Conservation (phyloP, 2,797 vertebrate species). For the Xenops minutus region DNA sequence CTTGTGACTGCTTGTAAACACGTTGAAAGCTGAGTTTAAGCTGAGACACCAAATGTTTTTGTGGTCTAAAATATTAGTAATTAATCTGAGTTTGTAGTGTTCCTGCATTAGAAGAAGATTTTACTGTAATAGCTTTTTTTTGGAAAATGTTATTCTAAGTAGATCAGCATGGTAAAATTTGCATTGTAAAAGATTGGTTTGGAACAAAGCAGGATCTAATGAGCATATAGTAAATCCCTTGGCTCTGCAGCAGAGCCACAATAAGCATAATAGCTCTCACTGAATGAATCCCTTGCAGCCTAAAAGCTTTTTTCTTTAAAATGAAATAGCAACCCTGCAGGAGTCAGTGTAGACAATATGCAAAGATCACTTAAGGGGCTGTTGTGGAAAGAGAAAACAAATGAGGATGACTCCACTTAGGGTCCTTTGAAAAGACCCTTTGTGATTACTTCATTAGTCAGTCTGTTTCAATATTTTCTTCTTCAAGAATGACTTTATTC, state of each 20-base stretch:
- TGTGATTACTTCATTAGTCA: conserved; percentile 52
- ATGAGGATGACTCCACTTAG: conserved; percentile 17
- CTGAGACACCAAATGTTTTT: conserved; percentile 16
- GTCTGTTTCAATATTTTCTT: conserved; percentile 58
- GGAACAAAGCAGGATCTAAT: conserved; percentile 65
- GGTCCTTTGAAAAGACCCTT: conserved; percentile 54
- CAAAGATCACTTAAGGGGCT: conserved; percentile 42
- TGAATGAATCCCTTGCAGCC: conserved; percentile 57
- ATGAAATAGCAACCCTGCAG: conserved; percentile 47
- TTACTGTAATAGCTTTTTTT: conserved; percentile 39
- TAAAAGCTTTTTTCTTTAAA: conserved; percentile 65
- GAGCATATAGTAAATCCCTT: conserved; percentile 64
- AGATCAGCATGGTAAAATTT: conserved; percentile 64
- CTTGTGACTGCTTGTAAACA: background rate
- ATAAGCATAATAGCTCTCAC: conserved; percentile 62
- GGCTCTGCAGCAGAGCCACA: conserved; percentile 61
- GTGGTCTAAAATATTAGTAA: conserved; percentile 18
- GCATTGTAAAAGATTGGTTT: conserved; percentile 62
- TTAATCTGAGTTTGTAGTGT: conserved; percentile 33
- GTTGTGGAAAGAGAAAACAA: conserved; percentile 23
- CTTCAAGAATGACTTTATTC: conserved; percentile 32
- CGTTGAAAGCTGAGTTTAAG: background rate
- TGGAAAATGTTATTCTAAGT: conserved; percentile 24
- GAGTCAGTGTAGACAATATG: conserved; percentile 53
- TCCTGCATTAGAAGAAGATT: conserved; percentile 31